These are phyloP conservation scores for Lasioglossum malachurum DNA, from an alignment of 2,888 invertebrate genomes.

Conservation along the genomic window DNA sequence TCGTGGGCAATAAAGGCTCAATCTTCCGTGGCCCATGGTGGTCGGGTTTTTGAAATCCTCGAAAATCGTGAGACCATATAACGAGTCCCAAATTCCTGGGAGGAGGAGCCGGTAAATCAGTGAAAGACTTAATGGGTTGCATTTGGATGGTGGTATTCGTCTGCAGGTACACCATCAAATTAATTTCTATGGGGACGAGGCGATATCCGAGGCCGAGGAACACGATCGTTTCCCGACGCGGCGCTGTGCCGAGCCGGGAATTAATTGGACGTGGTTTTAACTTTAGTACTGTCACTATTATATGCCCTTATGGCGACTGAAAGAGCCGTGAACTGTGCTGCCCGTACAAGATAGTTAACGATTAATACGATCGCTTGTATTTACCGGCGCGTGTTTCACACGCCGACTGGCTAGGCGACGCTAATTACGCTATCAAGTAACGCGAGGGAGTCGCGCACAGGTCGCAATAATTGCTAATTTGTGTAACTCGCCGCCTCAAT, in stretches of 20 bases:
- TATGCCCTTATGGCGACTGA: constrained; percentile 56
- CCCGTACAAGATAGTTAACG: constrained; percentile 69
- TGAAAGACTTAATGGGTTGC: not conserved
- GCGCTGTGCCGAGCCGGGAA: constrained; percentile 47
- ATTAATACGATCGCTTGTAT: constrained; percentile 73
- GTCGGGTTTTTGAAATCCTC: not conserved
- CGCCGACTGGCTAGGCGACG: constrained; percentile 72
- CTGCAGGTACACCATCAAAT: constrained; percentile 53
- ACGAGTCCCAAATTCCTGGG: not conserved
- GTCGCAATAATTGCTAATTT: constrained; percentile 71
- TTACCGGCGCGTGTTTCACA: constrained; percentile 76
- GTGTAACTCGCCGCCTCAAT: constrained; percentile 74
- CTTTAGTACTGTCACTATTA: constrained; percentile 72
- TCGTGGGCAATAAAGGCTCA: not conserved
- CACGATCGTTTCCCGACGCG: constrained; percentile 47
- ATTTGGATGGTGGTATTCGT: constrained; percentile 8
- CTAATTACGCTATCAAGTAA: constrained; percentile 79
- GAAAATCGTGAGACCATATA: not conserved
- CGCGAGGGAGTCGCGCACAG: constrained; percentile 66
- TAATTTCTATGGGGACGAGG: constrained; percentile 61
- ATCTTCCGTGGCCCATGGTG: not conserved
- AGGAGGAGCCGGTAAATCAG: not conserved
- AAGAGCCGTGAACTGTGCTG: constrained; percentile 54
- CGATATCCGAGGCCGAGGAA: constrained; percentile 36
- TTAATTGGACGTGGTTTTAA: constrained; percentile 70